These are phyloP conservation scores for Botrylloides violaceus DNA, from an alignment of 23 tunicate species.

Conservation along the genomic window DNA sequence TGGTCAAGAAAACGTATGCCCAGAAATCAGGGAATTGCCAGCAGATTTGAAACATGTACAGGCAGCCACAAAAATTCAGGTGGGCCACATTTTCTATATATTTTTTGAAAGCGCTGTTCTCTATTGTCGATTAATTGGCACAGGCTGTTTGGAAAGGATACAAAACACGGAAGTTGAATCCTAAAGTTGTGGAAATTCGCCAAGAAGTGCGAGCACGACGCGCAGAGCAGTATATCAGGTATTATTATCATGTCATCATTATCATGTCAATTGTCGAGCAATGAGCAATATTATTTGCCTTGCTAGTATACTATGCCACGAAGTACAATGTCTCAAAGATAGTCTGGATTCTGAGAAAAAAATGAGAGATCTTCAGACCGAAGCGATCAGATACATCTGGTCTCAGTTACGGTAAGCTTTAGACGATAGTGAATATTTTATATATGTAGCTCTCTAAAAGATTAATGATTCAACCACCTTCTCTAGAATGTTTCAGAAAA, in stretches of 20 bases:
- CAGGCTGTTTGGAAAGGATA: constrained; percentile 87
- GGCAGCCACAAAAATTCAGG: constrained; percentile 87
- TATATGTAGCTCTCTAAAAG: too few relatives aligned
- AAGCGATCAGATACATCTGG: constrained; percentile 88
- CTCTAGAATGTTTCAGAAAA: not conserved
- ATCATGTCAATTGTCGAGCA: too few relatives aligned
- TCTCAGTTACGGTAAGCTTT: constrained; percentile 32
- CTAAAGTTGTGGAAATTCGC: constrained; percentile 50
- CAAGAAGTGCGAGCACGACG: constrained; percentile 66
- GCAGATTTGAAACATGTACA: constrained; percentile 23
- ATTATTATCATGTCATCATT: too few relatives aligned
- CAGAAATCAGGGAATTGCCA: too few relatives aligned
- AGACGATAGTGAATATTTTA: too few relatives aligned
- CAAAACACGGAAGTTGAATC: constrained; percentile 42
- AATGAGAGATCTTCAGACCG: constrained; percentile 78
- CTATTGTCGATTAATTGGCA: not conserved
- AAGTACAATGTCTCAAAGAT: constrained; percentile 43
- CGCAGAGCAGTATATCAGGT: constrained; percentile 82
- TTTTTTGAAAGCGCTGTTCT: not conserved
- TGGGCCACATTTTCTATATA: too few relatives aligned
- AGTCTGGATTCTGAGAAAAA: constrained; percentile 53
- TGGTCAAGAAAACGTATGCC: too few relatives aligned
- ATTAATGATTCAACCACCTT: too few relatives aligned
- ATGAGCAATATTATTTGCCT: not conserved
- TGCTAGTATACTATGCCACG: constrained; percentile 52